Evolutionary conservation across 1,140 invertebrate genomes (phyloP).

Genomic region (Callitettix versicolor): DNA sequence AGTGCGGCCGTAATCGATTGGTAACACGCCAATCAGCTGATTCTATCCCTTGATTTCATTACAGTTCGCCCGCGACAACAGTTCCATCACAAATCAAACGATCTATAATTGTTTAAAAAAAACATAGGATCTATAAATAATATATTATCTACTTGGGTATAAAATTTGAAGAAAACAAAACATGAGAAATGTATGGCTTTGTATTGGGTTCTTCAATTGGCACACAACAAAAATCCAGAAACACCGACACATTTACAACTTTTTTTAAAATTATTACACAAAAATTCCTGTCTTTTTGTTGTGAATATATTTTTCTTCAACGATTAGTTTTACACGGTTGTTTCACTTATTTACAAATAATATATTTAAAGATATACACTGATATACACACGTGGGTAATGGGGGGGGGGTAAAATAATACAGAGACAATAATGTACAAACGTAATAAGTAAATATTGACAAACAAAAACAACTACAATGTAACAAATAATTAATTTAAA

Average conservation of each 20-base stretch:
- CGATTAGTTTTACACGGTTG: neutral
- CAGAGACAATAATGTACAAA: slow-evolving; percentile 10
- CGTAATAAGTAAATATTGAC: slow-evolving; percentile 1
- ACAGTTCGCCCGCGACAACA: no score
- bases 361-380: slow-evolving; percentile 14
- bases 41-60: no score
- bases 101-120: no score
- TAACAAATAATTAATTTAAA: slow-evolving; percentile 1
- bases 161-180: no score
- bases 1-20: no score
- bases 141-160: no score
- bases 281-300: no score
- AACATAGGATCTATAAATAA: no score
- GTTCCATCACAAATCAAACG: no score
- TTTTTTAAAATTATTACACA: no score
- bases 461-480: slow-evolving; percentile 9
- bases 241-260: no score
- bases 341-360: neutral
- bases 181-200: neutral
- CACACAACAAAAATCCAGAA: slow-evolving; percentile 10
- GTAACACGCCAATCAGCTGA: no score
- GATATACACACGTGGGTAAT: slow-evolving; percentile 14
- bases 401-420: neutral
- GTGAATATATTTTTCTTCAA: neutral
- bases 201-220: slow-evolving; percentile 3